phyloP scores from a whole-genome alignment of 2,113 vertebrate genomes.

The Gallinago undulata region DNA sequence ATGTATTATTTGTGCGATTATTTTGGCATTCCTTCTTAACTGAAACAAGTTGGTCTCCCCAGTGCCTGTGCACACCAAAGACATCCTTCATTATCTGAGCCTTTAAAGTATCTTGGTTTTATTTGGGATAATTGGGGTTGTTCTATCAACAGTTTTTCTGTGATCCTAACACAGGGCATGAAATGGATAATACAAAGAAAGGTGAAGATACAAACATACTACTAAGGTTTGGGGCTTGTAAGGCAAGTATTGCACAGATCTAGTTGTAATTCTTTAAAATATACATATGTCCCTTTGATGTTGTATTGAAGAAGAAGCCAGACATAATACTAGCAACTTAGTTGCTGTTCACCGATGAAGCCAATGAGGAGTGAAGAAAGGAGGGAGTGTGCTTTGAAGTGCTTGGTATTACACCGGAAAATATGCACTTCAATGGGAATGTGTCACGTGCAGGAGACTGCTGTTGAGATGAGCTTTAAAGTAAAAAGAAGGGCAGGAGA shows the following conservation, averaged over 20 bases:
- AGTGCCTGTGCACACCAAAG: not conserved
- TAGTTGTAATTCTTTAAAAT: constrained; percentile 53
- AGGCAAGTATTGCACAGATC: constrained; percentile 8
- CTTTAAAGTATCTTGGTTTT: not conserved
- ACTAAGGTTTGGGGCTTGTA: constrained; percentile 12
- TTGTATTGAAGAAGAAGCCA: not conserved
- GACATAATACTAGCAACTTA: constrained; percentile 1
- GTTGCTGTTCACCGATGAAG: constrained; percentile 15
- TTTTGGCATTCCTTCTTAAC: constrained; percentile 33
- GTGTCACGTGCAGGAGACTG: not conserved
- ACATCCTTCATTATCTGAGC: not conserved
- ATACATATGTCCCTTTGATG: constrained; percentile 60
- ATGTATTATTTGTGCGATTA: constrained; percentile 10
- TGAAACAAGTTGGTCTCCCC: not conserved
- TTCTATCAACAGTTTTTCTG: constrained; percentile 7
- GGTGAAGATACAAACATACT: not conserved
- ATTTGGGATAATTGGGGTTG: constrained; percentile 31
- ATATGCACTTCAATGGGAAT: constrained; percentile 24
- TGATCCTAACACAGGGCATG: not conserved
- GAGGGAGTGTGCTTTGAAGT: constrained; percentile 48
- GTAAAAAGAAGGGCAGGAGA: not conserved
- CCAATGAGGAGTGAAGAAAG: constrained; percentile 19
- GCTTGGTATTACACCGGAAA: not conserved
- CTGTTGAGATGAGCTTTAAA: constrained; percentile 3
- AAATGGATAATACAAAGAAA: constrained; percentile 17